Percentiles rank a stretch among this genome's conserved stretches.
phyloP scores from a whole-genome alignment of 1,140 invertebrate genomes.

The Penaeus vannamei region DNA sequence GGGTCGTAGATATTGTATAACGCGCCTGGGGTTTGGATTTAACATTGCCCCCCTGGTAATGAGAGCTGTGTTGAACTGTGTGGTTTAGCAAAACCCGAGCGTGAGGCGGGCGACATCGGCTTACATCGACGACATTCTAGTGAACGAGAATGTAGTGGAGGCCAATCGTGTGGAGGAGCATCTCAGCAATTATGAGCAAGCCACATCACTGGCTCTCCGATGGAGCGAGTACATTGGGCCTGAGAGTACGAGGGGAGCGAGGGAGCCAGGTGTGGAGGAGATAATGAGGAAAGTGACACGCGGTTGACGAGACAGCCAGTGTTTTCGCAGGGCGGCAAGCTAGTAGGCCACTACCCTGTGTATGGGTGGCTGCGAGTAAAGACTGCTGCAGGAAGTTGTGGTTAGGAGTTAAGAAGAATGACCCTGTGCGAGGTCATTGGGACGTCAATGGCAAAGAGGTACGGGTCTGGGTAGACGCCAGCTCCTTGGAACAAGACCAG shows the following conservation, averaged over 20 bases:
- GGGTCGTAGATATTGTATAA: slow-evolving; percentile 37
- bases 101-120: not conserved
- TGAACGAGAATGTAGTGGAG: slow-evolving; percentile 1
- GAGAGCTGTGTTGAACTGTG: slow-evolving; percentile 24
- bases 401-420: slow-evolving; percentile 35
- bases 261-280: not conserved
- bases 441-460: not conserved
- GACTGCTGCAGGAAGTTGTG: slow-evolving; percentile 6
- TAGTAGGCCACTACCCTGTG: slow-evolving; percentile 16
- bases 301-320: not conserved
- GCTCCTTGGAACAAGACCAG: slow-evolving; percentile 23
- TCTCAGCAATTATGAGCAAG: slow-evolving; percentile 22
- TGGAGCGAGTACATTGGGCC: not conserved
- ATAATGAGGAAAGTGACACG: slow-evolving; percentile 5
- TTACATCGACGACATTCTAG: slow-evolving; percentile 24
- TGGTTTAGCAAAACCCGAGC: not conserved
- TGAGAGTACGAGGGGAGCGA: slow-evolving; percentile 13
- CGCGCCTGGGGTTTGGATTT: slow-evolving; percentile 28
- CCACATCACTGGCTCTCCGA: not conserved
- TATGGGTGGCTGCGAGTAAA: slow-evolving; percentile 2
- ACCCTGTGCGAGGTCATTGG: too few species aligned
- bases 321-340: not conserved
- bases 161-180: not conserved
- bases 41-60: slow-evolving; percentile 41
- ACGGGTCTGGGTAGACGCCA: slow-evolving; percentile 38